These are phyloP conservation scores for Psilopogon haemacephalus DNA, from an alignment of 2,113 vertebrate genomes.

Conservation along the genomic window DNA sequence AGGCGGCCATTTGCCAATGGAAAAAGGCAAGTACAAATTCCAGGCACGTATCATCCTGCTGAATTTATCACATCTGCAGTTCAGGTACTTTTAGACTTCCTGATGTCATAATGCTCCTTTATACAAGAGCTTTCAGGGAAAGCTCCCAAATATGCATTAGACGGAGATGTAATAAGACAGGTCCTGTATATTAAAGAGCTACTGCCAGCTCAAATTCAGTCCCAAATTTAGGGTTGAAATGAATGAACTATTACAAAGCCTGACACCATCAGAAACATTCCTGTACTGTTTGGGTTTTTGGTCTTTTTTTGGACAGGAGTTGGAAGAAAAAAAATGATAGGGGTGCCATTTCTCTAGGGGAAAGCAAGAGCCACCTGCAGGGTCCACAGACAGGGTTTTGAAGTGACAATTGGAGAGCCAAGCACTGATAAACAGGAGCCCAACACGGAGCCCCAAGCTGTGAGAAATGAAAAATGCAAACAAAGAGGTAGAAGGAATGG, in stretches of 20 bases:
- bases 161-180: conserved; percentile 57
- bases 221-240: conserved; percentile 56
- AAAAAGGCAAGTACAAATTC: conserved; percentile 51
- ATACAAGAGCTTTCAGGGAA: conserved; percentile 63
- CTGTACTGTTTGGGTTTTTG: not conserved
- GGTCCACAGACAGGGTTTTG: not conserved
- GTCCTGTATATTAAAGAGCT: conserved; percentile 61
- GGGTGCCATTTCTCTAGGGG: conserved; percentile 17
- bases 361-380: conserved; percentile 32
- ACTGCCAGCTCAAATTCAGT: conserved; percentile 54
- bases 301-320: conserved; percentile 28
- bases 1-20: conserved; percentile 58
- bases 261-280: conserved; percentile 57
- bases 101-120: conserved; percentile 67
- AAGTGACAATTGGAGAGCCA: not conserved
- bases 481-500: not conserved
- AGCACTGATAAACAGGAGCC: not conserved
- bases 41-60: conserved; percentile 40
- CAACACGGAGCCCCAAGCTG: not conserved
- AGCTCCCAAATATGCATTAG: conserved; percentile 67
- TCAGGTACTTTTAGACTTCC: conserved; percentile 68
- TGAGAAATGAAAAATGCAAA: conserved; percentile 54
- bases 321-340: conserved; percentile 38
- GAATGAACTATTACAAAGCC: conserved; percentile 57
- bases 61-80: conserved; percentile 68